A percentile compares a stretch with the other conserved stretches of the same genome.
phyloP scores from a whole-genome alignment of 2,113 vertebrate species.

The Macaca fascicularis region DNA sequence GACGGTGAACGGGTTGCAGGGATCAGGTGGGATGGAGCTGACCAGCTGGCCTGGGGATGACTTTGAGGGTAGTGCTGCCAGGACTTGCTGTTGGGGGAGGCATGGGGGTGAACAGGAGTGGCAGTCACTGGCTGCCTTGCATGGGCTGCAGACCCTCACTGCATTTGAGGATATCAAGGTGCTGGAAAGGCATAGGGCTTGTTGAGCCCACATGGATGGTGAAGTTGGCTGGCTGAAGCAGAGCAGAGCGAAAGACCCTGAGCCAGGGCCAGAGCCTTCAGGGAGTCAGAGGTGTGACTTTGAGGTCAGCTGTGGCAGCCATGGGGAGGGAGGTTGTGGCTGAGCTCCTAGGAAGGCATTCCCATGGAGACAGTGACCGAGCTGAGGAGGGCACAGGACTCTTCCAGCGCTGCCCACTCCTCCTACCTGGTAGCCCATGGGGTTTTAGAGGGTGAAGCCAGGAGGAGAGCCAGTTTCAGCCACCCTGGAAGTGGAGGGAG shows the following conservation, averaged over 20 bases:
- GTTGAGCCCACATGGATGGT: neutral
- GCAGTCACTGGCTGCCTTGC: neutral
- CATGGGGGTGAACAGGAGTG: neutral
- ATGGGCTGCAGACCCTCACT: neutral
- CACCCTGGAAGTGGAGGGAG: neutral
- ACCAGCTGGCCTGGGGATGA: neutral
- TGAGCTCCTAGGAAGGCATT: neutral
- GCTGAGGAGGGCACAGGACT: neutral
- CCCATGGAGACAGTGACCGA: neutral
- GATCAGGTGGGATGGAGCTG: neutral
- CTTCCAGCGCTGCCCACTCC: fast-evolving
- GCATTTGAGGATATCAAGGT: neutral
- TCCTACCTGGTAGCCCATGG: neutral
- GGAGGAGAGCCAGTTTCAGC: neutral
- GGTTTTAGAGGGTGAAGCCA: neutral
- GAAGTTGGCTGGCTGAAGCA: neutral
- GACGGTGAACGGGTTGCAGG: neutral
- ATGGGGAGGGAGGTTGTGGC: neutral
- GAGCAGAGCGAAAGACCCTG: neutral
- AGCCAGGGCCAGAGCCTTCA: neutral
- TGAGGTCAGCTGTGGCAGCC: neutral
- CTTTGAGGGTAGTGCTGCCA: neutral
- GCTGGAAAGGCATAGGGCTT: neutral
- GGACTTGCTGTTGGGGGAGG: neutral
- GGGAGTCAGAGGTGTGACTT: neutral